Percentiles rank a stretch among this genome's conserved stretches.
phyloP scores from a whole-genome alignment of 2,113 vertebrate genomes.

The Hippotragus niger region DNA sequence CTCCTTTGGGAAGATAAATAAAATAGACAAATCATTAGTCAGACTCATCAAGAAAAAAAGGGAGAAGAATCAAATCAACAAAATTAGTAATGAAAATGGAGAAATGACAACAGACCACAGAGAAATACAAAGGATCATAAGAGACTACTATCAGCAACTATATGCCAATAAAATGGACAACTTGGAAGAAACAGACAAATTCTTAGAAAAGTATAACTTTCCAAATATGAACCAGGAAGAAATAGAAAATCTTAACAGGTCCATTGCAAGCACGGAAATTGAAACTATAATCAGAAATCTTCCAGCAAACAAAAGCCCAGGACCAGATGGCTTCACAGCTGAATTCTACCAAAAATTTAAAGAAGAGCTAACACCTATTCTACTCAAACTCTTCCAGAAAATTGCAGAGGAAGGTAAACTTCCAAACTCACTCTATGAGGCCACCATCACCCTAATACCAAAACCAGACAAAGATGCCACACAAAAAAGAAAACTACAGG shows the following conservation, averaged over 20 bases:
- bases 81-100: neutral
- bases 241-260: neutral
- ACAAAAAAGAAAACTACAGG: neutral
- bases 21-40: neutral
- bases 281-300: neutral
- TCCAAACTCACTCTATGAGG: neutral
- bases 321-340: neutral
- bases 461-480: neutral
- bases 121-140: neutral
- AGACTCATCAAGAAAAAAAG: neutral
- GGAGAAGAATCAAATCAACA: neutral
- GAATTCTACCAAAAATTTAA: neutral
- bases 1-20: neutral
- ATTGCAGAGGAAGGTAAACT: neutral
- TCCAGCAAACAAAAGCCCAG: neutral
- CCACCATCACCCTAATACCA: neutral
- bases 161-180: neutral
- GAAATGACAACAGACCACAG: neutral
- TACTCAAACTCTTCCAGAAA: neutral
- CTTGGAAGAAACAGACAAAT: neutral
- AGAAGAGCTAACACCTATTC: neutral
- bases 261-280: neutral
- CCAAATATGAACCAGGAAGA: neutral
- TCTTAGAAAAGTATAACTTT: neutral
- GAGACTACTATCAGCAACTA: neutral